A percentile compares a stretch with the other conserved stretches of the same genome.
Evolutionary conservation across 2,797 vertebrate genomes (phyloP).

Genomic region (Girardinus metallicus): DNA sequence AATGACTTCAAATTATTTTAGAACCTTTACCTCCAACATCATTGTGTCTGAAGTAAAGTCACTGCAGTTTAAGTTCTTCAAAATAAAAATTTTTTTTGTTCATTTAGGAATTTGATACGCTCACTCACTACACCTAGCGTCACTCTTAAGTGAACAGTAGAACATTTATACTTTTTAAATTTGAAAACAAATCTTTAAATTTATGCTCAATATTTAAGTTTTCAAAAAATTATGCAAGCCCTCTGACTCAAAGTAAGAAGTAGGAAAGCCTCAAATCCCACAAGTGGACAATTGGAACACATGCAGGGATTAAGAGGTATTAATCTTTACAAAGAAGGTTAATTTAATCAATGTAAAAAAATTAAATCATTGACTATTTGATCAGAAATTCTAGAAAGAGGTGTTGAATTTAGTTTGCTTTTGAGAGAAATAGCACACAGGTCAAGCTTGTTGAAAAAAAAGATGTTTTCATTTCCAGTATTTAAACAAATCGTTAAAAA

Average conservation of each 20-base stretch:
- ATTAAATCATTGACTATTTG: neutral
- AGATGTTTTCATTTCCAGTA: neutral
- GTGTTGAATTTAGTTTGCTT: neutral
- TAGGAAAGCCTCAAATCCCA: neutral
- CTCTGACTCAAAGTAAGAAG: neutral
- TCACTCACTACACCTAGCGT: neutral
- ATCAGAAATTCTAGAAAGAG: neutral
- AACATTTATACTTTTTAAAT: neutral
- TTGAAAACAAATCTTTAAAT: neutral
- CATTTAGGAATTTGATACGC: neutral
- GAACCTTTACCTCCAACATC: neutral
- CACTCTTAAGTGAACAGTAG: neutral
- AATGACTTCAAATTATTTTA: neutral
- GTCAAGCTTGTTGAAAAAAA: neutral
- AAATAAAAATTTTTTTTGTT: neutral
- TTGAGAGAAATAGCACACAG: neutral
- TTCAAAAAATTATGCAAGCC: neutral
- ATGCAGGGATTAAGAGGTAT: neutral
- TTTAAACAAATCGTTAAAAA: neutral
- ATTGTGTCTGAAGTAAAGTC: neutral
- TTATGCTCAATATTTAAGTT: neutral
- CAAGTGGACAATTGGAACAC: neutral
- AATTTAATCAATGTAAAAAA: neutral
- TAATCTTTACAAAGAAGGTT: neutral
- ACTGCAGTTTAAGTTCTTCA: neutral